phyloP scores from a whole-genome alignment of 2,113 vertebrate species.

The Ammodytes dubius region DNA sequence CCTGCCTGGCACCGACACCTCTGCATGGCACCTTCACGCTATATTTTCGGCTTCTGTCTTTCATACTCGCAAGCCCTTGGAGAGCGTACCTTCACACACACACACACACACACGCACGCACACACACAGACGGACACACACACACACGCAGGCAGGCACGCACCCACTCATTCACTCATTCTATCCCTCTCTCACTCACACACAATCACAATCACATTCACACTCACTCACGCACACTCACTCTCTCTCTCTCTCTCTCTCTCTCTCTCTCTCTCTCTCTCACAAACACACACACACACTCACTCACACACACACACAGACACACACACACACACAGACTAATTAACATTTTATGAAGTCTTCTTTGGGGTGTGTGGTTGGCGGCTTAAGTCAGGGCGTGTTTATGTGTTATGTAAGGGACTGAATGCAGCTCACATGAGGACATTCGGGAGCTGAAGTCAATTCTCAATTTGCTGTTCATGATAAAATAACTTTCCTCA shows the following conservation, averaged over 20 bases:
- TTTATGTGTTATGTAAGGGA: slow-evolving; percentile 44
- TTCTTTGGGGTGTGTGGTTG: slow-evolving; percentile 52
- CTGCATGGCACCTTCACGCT: neutral
- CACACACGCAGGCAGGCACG: too few species aligned
- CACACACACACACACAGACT: slow-evolving; percentile 30
- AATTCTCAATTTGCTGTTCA: neutral
- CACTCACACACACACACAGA: too few species aligned
- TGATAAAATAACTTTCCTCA: too few species aligned
- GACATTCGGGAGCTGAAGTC: neutral
- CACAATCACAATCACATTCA: too few species aligned
- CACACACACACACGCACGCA: too few species aligned
- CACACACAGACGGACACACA: too few species aligned
- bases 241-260: slow-evolving; percentile 18
- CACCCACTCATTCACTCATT: too few species aligned
- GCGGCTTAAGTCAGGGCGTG: slow-evolving; percentile 45
- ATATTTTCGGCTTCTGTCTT: too few species aligned
- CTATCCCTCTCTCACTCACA: too few species aligned
- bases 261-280: neutral
- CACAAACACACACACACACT: neutral
- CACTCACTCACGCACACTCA: too few species aligned
- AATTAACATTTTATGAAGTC: slow-evolving; percentile 54
- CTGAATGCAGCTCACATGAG: slow-evolving; percentile 33
- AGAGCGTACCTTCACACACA: too few species aligned
- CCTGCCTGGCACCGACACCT: neutral
- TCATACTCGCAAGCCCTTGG: too few species aligned